A percentile compares a stretch with the other conserved stretches of the same genome.
These are phyloP conservation scores for Parazoanthus swiftii DNA, from an alignment of 92 coral and sea anemone species.

Conservation along the genomic window DNA sequence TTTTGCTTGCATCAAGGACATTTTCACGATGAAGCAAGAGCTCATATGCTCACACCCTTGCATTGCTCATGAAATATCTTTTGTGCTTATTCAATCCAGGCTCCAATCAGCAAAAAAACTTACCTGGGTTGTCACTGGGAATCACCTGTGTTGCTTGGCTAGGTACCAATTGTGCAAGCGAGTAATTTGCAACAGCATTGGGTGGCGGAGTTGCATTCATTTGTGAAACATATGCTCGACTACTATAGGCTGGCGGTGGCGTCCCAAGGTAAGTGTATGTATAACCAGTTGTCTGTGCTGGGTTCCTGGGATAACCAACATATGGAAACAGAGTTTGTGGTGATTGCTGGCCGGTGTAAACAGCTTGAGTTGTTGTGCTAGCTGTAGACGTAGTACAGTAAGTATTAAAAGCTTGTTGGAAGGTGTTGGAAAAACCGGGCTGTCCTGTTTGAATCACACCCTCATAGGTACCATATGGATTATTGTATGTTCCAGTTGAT, in stretches of 20 bases:
- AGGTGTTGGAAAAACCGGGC: conserved; percentile 68
- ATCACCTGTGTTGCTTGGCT: conserved; percentile 58
- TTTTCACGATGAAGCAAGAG: no score
- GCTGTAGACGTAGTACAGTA: conserved; percentile 70
- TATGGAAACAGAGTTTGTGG: conserved; percentile 83
- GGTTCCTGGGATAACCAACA: conserved; percentile 71
- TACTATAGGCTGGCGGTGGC: conserved; percentile 84
- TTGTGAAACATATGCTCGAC: conserved; percentile 76
- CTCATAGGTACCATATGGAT: conserved; percentile 68
- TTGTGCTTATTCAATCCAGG: not conserved
- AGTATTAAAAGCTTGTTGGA: conserved; percentile 66
- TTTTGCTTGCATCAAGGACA: no score
- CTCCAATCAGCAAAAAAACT: not conserved
- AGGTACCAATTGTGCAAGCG: conserved; percentile 72
- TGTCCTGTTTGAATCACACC: conserved; percentile 85
- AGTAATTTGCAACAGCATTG: conserved; percentile 86
- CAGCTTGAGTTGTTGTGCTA: conserved; percentile 60
- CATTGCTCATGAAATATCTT: not conserved
- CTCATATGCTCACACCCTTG: no score
- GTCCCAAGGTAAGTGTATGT: conserved; percentile 83
- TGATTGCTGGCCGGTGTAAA: conserved; percentile 68
- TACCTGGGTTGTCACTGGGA: conserved; percentile 37
- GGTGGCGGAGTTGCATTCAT: conserved; percentile 88
- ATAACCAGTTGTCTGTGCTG: conserved; percentile 76
- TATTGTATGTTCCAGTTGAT: conserved; percentile 62